These are phyloP conservation scores for Apostichopus japonicus DNA, from an alignment of 35 echinoderm and acorn worm genomes.

Conservation along the genomic window DNA sequence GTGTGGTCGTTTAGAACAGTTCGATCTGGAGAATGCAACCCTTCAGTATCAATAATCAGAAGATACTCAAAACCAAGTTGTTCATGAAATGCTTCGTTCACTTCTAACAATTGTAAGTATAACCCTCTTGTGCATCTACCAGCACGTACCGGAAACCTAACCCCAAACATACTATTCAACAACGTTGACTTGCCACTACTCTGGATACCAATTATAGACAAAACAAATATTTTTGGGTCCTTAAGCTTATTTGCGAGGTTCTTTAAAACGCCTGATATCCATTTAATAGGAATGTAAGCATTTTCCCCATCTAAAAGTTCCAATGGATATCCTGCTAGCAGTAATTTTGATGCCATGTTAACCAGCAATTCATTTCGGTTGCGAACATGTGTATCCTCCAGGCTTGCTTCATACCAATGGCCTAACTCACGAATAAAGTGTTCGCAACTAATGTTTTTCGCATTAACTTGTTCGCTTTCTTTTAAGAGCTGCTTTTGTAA, in stretches of 20 bases:
- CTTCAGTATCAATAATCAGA: conserved; percentile 32
- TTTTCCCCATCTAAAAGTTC: conserved; percentile 35
- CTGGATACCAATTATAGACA: conserved; percentile 32
- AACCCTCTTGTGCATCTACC: conserved; percentile 19
- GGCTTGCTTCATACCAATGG: conserved; percentile 1
- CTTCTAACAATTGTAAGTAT: conserved; percentile 15
- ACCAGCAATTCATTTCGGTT: background rate
- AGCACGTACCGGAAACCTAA: background rate
- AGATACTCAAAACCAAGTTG: background rate
- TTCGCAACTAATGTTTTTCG: background rate
- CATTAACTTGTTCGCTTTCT: background rate
- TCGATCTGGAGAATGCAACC: background rate
- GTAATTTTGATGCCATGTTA: conserved; percentile 7
- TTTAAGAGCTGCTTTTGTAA: background rate
- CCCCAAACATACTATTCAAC: conserved; percentile 46
- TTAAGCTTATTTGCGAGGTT: background rate
- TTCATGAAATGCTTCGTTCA: background rate
- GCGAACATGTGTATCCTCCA: background rate
- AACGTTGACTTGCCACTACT: conserved; percentile 48
- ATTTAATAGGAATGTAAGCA: background rate
- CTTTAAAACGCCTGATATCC: background rate
- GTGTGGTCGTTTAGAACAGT: background rate
- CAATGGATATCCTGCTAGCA: conserved; percentile 13
- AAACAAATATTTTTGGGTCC: background rate
- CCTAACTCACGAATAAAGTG: conserved; percentile 9